A percentile compares a stretch with the other conserved stretches of the same genome.
Evolutionary conservation across 2,113 vertebrate genomes (phyloP).

Genomic region (Nanorana parkeri): DNA sequence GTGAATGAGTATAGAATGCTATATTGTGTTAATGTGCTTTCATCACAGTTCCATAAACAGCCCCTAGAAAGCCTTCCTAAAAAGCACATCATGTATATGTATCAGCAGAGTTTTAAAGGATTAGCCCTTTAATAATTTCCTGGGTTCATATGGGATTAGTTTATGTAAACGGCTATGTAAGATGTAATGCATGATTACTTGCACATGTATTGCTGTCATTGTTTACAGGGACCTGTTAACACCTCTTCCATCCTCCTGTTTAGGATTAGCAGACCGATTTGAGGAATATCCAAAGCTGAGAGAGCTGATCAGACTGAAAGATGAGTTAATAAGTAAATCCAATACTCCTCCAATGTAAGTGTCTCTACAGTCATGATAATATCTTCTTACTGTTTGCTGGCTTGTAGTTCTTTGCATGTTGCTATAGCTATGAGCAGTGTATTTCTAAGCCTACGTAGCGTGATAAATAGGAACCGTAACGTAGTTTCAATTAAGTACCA

Average conservation of each 20-base stretch:
- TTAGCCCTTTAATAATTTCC: constrained; percentile 4
- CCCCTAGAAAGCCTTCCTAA: background rate
- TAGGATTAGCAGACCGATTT: constrained; percentile 96
- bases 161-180: background rate
- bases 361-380: background rate
- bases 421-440: too few species aligned
- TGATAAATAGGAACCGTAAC: too few species aligned
- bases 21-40: background rate
- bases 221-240: constrained; percentile 26
- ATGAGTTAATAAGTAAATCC: constrained; percentile 92
- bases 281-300: constrained; percentile 98
- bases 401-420: too few species aligned
- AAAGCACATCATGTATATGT: constrained; percentile 5
- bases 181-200: background rate
- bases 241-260: constrained; percentile 5
- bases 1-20: background rate
- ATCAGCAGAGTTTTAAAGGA: background rate
- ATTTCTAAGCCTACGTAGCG: too few species aligned
- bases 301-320: constrained; percentile 95
- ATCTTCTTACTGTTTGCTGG: too few species aligned
- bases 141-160: constrained; percentile 34
- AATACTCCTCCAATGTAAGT: constrained; percentile 97
- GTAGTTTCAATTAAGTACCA: too few species aligned
- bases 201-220: constrained; percentile 11
- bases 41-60: background rate